Evolutionary conservation across 1,140 invertebrate genomes (phyloP).

Genomic region (Sitodiplosis mosellana): DNA sequence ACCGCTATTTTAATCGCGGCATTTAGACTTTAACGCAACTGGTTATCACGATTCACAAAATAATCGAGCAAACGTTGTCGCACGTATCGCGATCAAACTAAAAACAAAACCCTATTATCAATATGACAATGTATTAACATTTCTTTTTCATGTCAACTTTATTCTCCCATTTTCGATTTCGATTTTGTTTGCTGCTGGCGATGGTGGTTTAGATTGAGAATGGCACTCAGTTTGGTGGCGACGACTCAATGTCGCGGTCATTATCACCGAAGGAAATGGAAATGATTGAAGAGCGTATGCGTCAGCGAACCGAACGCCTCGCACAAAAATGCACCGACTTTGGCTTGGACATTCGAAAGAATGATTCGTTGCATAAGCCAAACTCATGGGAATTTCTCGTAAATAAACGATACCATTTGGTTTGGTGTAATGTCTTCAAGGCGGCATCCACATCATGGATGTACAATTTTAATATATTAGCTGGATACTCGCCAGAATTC

Average conservation of each 20-base stretch:
- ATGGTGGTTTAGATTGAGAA: not conserved
- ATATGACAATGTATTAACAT: no score
- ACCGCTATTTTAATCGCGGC: no score
- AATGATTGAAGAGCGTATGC: conserved; percentile 29
- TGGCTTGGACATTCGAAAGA: conserved; percentile 33
- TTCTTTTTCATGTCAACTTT: no score
- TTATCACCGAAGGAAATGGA: conserved; percentile 20
- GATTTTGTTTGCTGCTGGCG: not conserved
- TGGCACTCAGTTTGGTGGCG: not conserved
- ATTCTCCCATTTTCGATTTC: not conserved
- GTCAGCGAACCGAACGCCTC: conserved; percentile 28
- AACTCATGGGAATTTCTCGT: conserved; percentile 73
- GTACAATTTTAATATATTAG: conserved; percentile 72
- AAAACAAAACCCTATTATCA: no score
- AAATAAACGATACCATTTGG: conserved; percentile 55
- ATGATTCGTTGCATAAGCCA: conserved; percentile 44
- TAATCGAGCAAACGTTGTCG: no score
- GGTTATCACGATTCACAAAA: no score
- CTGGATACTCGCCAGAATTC: conserved; percentile 58
- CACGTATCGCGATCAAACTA: no score
- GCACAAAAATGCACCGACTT: conserved; percentile 29
- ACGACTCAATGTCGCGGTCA: conserved; percentile 7
- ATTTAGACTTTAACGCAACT: no score
- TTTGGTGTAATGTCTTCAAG: conserved; percentile 77
- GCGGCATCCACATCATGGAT: conserved; percentile 76